Conservation (phyloP, 2,113 vertebrate species). For the Clarias magur region DNA sequence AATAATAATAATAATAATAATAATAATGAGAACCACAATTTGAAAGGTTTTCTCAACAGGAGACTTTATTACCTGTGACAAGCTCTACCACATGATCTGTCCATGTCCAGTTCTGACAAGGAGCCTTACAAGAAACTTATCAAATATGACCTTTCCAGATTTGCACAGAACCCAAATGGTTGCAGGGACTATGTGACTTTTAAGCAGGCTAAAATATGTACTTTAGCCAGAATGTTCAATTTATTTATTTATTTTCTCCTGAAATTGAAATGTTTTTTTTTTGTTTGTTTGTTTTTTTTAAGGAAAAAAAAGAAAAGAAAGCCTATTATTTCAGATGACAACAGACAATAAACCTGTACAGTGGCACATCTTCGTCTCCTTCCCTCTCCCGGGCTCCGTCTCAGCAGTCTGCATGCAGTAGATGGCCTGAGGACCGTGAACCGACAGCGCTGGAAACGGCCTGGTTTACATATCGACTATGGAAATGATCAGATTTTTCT, state of each 20-base stretch:
- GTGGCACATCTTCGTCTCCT: background rate
- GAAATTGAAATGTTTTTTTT: background rate
- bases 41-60: background rate
- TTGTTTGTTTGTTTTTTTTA: background rate
- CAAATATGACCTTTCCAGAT: conserved; percentile 33
- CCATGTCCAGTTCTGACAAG: conserved; percentile 17
- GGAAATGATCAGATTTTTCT: conserved; percentile 56
- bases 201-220: conserved; percentile 9
- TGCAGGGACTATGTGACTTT: background rate
- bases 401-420: background rate
- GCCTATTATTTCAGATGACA: background rate
- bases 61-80: background rate
- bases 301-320: background rate
- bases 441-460: conserved; percentile 38
- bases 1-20: conserved; percentile 3
- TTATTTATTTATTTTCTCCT: background rate
- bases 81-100: background rate
- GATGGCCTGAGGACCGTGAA: conserved; percentile 18
- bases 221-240: background rate
- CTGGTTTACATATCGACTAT: conserved; percentile 50
- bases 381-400: background rate
- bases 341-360: conserved; percentile 19
- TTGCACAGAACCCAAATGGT: conserved; percentile 11
- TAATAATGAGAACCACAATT: background rate
- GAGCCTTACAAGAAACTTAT: conserved; percentile 8